phyloP scores from a whole-genome alignment of 1,140 invertebrate genomes.

The Frieseomelitta varia region DNA sequence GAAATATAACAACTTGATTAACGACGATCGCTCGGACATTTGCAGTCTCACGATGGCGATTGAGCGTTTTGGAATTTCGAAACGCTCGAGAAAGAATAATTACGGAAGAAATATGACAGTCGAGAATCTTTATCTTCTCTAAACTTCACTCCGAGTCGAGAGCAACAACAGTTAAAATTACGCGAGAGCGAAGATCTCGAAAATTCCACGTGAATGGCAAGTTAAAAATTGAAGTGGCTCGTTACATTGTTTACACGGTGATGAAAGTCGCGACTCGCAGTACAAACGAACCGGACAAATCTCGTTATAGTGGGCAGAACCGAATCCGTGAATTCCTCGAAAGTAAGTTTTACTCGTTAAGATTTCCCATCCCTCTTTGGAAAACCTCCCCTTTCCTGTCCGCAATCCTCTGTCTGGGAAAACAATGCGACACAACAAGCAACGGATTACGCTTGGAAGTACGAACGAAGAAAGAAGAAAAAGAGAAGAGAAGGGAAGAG shows the following conservation, averaged over 20 bases:
- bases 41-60: neutral
- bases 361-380: neutral
- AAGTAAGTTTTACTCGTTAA: conserved; percentile 25
- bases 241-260: conserved; percentile 18
- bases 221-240: neutral
- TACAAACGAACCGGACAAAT: conserved; percentile 31
- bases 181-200: neutral
- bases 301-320: neutral
- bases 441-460: conserved; percentile 15
- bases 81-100: neutral
- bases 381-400: neutral
- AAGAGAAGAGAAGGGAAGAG: neutral
- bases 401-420: neutral
- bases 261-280: neutral
- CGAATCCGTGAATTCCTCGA: conserved; percentile 8
- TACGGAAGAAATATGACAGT: neutral
- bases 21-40: neutral
- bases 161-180: too few relatives aligned
- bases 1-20: conserved; percentile 11
- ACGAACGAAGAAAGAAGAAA: neutral
- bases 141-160: neutral
- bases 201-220: neutral
- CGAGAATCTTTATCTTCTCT: neutral
- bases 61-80: neutral
- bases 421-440: neutral